phyloP scores from a whole-genome alignment of 2,797 vertebrate species.

The Tokudaia muenninki region DNA sequence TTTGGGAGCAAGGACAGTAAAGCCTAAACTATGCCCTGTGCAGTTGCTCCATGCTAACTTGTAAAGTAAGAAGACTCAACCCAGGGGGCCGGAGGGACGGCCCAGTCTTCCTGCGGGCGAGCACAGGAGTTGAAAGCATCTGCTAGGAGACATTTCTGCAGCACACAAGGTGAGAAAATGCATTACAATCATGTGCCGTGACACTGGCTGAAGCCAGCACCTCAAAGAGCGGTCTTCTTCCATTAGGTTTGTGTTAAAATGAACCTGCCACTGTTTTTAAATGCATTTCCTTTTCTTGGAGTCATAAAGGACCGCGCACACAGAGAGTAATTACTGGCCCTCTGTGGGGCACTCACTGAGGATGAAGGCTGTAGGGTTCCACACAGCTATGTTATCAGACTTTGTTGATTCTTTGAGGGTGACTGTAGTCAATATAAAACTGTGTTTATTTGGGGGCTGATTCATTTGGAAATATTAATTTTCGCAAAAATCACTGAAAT shows the following conservation, averaged over 20 bases:
- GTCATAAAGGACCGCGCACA: conserved; percentile 9
- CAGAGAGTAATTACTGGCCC: not conserved
- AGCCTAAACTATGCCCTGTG: not conserved
- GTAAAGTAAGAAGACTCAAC: not conserved
- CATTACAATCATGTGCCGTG: conserved; percentile 25
- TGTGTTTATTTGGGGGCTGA: conserved; percentile 18
- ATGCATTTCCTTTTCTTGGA: conserved; percentile 54
- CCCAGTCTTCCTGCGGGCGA: not conserved
- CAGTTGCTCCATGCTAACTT: not conserved
- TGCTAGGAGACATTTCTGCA: not conserved
- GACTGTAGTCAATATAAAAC: conserved; percentile 59
- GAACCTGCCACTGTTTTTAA: not conserved
- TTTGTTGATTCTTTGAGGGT: conserved; percentile 7
- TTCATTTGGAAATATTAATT: conserved; percentile 43
- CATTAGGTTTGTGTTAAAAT: conserved; percentile 56
- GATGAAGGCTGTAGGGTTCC: not conserved
- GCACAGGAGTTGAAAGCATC: not conserved
- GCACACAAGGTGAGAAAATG: conserved; percentile 24
- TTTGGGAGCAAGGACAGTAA: not conserved
- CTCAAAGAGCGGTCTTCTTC: conserved; percentile 36
- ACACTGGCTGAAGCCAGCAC: not conserved
- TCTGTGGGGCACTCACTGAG: not conserved
- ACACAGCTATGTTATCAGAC: not conserved
- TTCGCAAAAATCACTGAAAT: conserved; percentile 30
- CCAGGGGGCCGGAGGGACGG: not conserved